Percentiles rank a stretch among this genome's conserved stretches.
Evolutionary conservation across 2,888 invertebrate species (phyloP).

Genomic region (Acanthoscelides obtectus): DNA sequence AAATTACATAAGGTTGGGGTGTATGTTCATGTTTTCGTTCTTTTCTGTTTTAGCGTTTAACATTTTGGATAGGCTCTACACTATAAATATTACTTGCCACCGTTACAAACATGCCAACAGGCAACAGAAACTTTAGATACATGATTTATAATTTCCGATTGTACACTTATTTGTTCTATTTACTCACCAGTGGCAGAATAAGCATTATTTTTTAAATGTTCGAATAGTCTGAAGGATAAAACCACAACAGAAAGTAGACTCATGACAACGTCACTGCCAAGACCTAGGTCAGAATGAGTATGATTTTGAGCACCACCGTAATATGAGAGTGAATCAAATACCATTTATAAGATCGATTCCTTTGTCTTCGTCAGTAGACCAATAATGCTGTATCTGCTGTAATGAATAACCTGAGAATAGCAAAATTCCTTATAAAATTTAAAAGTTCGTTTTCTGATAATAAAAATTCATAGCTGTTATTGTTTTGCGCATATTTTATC

Average conservation of each 20-base stretch:
- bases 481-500: conserved; percentile 15
- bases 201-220: conserved; percentile 11
- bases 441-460: conserved; percentile 8
- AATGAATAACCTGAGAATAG: conserved; percentile 3
- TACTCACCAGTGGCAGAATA: conserved; percentile 2
- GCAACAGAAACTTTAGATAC: background rate
- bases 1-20: conserved; percentile 10
- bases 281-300: conserved; percentile 13
- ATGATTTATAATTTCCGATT: background rate
- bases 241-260: conserved; percentile 24
- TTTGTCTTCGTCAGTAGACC: conserved; percentile 8
- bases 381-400: conserved; percentile 2
- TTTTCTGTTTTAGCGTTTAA: conserved; percentile 15
- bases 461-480: conserved; percentile 13
- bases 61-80: conserved; percentile 10
- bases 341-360: conserved; percentile 5
- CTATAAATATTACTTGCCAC: conserved; percentile 9
- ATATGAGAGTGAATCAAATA: conserved; percentile 27
- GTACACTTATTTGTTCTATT: conserved; percentile 7
- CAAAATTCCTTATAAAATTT: conserved; percentile 8
- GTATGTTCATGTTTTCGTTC: conserved; percentile 8
- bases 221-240: conserved; percentile 16
- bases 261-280: conserved; percentile 26
- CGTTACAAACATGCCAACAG: conserved; percentile 3
- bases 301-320: conserved; percentile 24